Evolutionary conservation across 2,888 invertebrate species (phyloP).

Genomic region (Morinoia aosen): DNA sequence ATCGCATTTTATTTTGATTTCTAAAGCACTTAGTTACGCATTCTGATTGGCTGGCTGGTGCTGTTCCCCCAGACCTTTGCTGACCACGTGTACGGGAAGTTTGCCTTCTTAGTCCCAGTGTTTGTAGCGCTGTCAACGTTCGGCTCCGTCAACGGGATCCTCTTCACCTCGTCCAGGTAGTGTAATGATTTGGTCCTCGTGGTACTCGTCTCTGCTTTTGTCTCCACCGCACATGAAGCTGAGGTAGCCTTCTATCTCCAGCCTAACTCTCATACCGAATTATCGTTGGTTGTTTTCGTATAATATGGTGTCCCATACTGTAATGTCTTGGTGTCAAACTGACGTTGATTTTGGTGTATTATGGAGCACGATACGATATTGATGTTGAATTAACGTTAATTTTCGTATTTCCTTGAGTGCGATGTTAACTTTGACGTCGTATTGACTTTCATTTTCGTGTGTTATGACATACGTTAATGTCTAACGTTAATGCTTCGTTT

Average conservation of each 20-base stretch:
- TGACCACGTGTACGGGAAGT: slow-evolving; percentile 70
- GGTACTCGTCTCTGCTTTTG: background rate
- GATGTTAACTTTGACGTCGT: background rate
- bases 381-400: background rate
- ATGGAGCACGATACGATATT: background rate
- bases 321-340: background rate
- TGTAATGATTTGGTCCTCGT: background rate
- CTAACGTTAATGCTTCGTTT: background rate
- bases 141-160: slow-evolving; percentile 89
- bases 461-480: background rate
- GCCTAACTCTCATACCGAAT: background rate
- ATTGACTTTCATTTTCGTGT: background rate
- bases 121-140: slow-evolving; percentile 97
- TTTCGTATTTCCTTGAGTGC: background rate
- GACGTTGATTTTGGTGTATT: background rate
- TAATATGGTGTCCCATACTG: no score
- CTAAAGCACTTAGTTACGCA: background rate
- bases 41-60: slow-evolving; percentile 20
- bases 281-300: background rate
- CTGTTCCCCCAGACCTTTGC: slow-evolving; percentile 66
- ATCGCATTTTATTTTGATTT: background rate
- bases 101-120: slow-evolving; percentile 95
- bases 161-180: slow-evolving; percentile 74
- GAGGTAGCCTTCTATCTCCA: background rate
- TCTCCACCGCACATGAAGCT: background rate